Percentiles rank a stretch among this genome's conserved stretches.
Evolutionary conservation across 2,888 invertebrate species (phyloP).

Genomic region (Melangyna quadrimaculata): DNA sequence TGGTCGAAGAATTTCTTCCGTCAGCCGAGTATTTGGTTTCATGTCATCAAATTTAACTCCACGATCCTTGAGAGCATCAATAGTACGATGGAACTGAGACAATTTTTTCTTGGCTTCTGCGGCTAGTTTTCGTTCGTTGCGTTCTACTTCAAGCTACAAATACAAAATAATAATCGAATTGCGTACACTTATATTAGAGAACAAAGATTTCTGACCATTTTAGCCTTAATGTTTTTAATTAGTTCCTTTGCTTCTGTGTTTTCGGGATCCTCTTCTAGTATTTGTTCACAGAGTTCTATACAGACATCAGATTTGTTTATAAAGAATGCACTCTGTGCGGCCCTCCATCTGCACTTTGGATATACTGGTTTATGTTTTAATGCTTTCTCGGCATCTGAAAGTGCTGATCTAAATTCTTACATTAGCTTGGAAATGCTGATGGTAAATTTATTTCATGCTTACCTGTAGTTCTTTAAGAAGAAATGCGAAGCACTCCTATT

Average conservation of each 20-base stretch:
- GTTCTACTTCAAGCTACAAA: conserved; percentile 75
- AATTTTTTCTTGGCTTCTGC: conserved; percentile 81
- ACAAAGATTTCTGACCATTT: conserved; percentile 74
- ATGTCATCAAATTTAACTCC: conserved; percentile 83
- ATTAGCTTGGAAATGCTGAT: not conserved
- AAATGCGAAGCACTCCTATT: conserved; percentile 96
- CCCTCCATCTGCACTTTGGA: conserved; percentile 88
- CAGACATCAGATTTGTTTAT: conserved; percentile 87
- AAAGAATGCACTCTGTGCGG: conserved; percentile 88
- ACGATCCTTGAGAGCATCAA: conserved; percentile 81
- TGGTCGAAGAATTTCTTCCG: conserved; percentile 84
- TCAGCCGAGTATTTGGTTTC: conserved; percentile 79
- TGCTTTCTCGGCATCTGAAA: conserved; percentile 91
- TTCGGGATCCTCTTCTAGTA: conserved; percentile 83
- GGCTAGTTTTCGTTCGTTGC: conserved; percentile 79
- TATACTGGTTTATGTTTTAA: conserved; percentile 89
- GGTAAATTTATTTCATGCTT: not conserved
- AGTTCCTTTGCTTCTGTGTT: conserved; percentile 83
- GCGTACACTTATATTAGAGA: not conserved
- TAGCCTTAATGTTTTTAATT: conserved; percentile 82
- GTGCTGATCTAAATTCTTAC: conserved; percentile 82
- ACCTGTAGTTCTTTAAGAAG: conserved; percentile 89
- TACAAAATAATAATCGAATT: conserved; percentile 17
- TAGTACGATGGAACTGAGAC: conserved; percentile 81
- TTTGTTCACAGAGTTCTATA: conserved; percentile 86